A percentile compares a stretch with the other conserved stretches of the same genome.
phyloP scores from a whole-genome alignment of 2,888 invertebrate genomes.

The Diachrysia chrysitis region DNA sequence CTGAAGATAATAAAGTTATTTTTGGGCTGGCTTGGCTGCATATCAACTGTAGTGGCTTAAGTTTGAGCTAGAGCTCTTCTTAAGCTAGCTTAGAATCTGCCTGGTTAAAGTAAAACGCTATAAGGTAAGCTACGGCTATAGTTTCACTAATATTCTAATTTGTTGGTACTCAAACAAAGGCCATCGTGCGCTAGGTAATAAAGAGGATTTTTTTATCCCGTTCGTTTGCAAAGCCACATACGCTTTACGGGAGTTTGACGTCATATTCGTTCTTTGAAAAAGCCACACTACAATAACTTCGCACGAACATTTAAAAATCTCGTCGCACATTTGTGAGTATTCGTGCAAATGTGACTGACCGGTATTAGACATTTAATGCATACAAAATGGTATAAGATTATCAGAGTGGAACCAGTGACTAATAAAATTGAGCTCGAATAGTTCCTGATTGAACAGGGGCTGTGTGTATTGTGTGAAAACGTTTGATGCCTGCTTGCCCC shows the following conservation, averaged over 20 bases:
- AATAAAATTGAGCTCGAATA: slow-evolving; percentile 48
- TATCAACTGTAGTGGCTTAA: slow-evolving; percentile 8
- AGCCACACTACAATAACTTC: background rate
- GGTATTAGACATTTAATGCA: background rate
- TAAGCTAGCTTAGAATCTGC: slow-evolving; percentile 13
- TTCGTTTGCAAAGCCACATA: too few species aligned
- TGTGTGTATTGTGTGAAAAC: slow-evolving; percentile 48
- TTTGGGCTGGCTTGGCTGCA: background rate
- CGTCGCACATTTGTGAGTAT: background rate
- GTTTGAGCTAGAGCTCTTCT: slow-evolving; percentile 3
- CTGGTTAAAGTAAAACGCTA: slow-evolving; percentile 16
- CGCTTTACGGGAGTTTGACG: too few species aligned
- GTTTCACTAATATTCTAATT: background rate
- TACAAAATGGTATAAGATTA: slow-evolving; percentile 46
- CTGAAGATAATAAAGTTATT: background rate
- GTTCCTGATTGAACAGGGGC: slow-evolving; percentile 35
- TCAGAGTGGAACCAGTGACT: slow-evolving; percentile 44
- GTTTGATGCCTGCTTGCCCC: slow-evolving; percentile 43
- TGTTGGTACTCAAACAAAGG: background rate
- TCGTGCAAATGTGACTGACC: background rate
- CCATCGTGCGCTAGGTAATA: background rate
- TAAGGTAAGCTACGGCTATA: slow-evolving; percentile 22
- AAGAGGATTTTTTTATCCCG: too few species aligned
- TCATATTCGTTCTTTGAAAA: background rate
- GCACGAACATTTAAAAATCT: background rate